Evolutionary conservation across 2,888 invertebrate genomes (phyloP), one percentile per base, ranked within the genome.

Genomic region (Eupithecia subfuscata): DNA sequence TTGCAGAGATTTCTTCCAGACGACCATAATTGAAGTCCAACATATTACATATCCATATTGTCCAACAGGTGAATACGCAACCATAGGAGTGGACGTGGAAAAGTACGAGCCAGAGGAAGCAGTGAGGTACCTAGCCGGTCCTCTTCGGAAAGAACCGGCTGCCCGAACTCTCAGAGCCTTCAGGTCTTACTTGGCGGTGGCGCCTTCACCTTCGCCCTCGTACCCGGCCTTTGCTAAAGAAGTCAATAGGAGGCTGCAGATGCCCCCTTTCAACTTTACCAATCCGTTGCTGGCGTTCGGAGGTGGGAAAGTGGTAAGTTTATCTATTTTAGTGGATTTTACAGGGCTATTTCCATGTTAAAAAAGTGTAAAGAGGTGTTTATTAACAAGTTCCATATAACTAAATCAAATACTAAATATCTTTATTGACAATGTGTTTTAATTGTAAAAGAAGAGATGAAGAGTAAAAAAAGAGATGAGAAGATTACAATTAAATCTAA

Each of bases 81-180:
- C 98, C 1, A 97, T 99, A 34, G 99, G 99, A 8, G 97, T 99
- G 9, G 98, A 98, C 86, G 96, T 98, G 18, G 98, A 98, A 82
- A 97, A 98, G 84, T 99, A 98, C 91, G 97, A 98, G 85, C 92
- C 96, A 3, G 95, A 96, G 34, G 96, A 97, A 76, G 98, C 98
- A 0, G 96, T 96, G 69, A 97, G 97, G 82, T 98, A 98, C 91
- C 95, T 98, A 37, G 95, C 97, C 71, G 98, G 98, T 16, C 95
- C 98, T 5, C 92, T 98, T 52, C 95, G 96, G 71, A 96, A 97
- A 78, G 96, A 96, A 78, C 92, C 93, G 0, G 95, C 96, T 69
- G 92, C 96, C 0, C 91, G 95, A 45, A 96, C 97, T 0, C 92
- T 97, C 65, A 94, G 95, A 71, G 98, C 98, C 0, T 98, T 97